A percentile compares a stretch with the other conserved stretches of the same genome.
Conservation (phyloP, 2,113 vertebrate genomes). For the Sminthopsis crassicaudata region DNA sequence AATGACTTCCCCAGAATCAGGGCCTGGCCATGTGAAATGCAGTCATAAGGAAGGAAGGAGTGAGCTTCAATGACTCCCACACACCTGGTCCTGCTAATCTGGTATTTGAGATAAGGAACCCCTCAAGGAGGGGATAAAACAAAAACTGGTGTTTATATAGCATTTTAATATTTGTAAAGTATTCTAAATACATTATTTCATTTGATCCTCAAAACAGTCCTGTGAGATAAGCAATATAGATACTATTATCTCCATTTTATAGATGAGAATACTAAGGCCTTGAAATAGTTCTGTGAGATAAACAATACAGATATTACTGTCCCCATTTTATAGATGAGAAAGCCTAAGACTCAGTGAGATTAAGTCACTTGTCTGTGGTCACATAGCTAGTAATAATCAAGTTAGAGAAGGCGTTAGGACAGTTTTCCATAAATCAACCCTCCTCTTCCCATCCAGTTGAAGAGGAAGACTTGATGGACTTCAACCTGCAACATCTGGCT, state of each 20-base stretch:
- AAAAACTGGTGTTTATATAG: not conserved
- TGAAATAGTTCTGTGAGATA: not conserved
- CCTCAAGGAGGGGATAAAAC: not conserved
- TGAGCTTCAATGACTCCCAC: not conserved
- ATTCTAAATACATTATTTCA: not conserved
- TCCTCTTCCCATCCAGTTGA: slow-evolving; percentile 67
- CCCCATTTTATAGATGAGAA: not conserved
- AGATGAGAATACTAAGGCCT: not conserved
- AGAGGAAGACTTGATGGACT: slow-evolving; percentile 91
- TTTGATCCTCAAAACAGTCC: not conserved
- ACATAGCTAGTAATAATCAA: not conserved
- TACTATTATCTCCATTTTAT: not conserved
- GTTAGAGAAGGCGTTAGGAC: not conserved
- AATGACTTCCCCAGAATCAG: not conserved
- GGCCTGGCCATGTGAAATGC: not conserved
- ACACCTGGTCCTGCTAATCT: not conserved
- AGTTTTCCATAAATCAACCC: fast-evolving
- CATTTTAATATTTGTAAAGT: not conserved
- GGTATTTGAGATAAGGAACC: not conserved
- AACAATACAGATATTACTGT: not conserved
- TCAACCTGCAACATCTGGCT: slow-evolving; percentile 94
- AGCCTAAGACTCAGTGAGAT: not conserved
- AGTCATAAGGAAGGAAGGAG: not conserved
- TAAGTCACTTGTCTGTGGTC: not conserved
- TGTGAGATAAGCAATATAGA: not conserved